phyloP scores from a whole-genome alignment of 2,113 vertebrate species.

The Brachyistius frenatus region DNA sequence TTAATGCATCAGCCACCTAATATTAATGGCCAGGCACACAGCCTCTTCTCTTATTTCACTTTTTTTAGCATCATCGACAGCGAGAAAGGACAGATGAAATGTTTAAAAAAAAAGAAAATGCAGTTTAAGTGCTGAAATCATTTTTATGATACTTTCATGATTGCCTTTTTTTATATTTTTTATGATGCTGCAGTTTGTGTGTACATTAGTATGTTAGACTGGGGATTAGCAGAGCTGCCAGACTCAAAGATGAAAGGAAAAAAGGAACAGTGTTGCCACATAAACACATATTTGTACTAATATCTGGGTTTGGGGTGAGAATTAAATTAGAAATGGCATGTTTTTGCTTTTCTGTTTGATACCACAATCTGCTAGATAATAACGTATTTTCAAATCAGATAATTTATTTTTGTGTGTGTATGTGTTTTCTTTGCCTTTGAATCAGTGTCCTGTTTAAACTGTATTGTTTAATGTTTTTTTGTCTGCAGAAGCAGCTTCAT shows the following conservation, averaged over 20 bases:
- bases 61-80: slow-evolving; percentile 13
- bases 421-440: not conserved
- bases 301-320: slow-evolving; percentile 22
- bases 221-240: slow-evolving; percentile 53
- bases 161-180: slow-evolving; percentile 14
- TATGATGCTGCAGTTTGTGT: slow-evolving; percentile 68
- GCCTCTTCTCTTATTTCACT: slow-evolving; percentile 14
- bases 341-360: not conserved
- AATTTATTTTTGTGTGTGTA: not conserved
- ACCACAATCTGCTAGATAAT: not conserved
- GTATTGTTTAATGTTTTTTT: no score
- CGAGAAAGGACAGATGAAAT: slow-evolving; percentile 36
- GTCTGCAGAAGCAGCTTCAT: not conserved
- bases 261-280: not conserved
- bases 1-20: slow-evolving; percentile 60
- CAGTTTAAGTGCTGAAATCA: slow-evolving; percentile 37
- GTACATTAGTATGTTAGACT: slow-evolving; percentile 43
- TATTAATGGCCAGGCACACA: slow-evolving; percentile 40
- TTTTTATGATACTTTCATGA: slow-evolving; percentile 24
- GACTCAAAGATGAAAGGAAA: slow-evolving; percentile 43
- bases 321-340: slow-evolving; percentile 15
- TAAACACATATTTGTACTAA: slow-evolving; percentile 29
- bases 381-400: not conserved
- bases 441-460: no score
- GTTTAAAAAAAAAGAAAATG: slow-evolving; percentile 9